Conservation (phyloP, 1,140 invertebrate species). For the Manduca sexta region DNA sequence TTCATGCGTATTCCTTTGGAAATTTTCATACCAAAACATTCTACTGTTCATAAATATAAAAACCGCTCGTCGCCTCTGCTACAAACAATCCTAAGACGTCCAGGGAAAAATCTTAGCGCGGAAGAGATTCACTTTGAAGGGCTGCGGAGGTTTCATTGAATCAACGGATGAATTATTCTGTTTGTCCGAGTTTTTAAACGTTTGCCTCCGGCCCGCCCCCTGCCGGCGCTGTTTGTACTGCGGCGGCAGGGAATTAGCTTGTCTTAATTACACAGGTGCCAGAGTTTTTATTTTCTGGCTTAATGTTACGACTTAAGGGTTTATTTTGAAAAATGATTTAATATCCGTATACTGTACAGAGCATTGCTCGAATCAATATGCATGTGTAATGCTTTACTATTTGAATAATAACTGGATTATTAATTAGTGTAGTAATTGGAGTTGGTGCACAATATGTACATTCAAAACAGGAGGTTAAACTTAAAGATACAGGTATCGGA, state of each 20-base stretch:
- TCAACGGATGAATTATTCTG: slow-evolving; percentile 61
- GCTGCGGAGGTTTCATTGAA: slow-evolving; percentile 39
- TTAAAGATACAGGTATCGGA: too few relatives aligned
- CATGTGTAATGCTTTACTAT: too few relatives aligned
- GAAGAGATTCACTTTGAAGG: slow-evolving; percentile 39
- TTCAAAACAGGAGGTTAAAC: too few relatives aligned
- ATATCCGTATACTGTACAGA: too few relatives aligned
- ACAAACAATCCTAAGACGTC: slow-evolving; percentile 11
- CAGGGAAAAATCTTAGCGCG: slow-evolving; percentile 46
- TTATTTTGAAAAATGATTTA: too few relatives aligned
- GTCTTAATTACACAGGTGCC: slow-evolving; percentile 7
- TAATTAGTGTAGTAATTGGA: too few relatives aligned
- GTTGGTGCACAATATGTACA: too few relatives aligned
- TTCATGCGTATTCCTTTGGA: too few relatives aligned
- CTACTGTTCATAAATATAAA: neutral
- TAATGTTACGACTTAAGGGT: neutral
- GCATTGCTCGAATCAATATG: too few relatives aligned
- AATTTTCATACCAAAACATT: too few relatives aligned
- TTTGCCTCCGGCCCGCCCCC: slow-evolving; percentile 25
- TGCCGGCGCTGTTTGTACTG: slow-evolving; percentile 28
- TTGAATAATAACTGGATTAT: too few relatives aligned
- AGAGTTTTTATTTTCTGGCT: too few relatives aligned
- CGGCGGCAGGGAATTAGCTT: slow-evolving; percentile 14
- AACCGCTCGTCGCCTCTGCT: slow-evolving; percentile 3
- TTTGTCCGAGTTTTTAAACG: slow-evolving; percentile 58